Evolutionary conservation across 2,797 vertebrate genomes (phyloP), one percentile per base, ranked within the genome.

Genomic region (Buphagus erythrorhynchus): DNA sequence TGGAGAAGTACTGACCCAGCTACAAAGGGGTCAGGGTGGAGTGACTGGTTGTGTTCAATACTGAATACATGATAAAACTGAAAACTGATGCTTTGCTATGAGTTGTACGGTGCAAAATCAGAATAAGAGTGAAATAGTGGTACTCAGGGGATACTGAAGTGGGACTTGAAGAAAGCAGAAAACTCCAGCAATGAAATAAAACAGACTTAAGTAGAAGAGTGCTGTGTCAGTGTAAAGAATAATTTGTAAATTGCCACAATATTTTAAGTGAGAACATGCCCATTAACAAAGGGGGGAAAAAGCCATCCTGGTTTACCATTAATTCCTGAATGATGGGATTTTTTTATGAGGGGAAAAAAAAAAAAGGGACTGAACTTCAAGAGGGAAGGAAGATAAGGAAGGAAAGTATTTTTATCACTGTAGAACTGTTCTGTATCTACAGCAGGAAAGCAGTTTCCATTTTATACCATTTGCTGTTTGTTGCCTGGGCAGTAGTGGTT

Each of bases 261-360:
- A 95, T 97, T 97, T 97, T 91, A 94, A 91, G 65, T 90, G 80
- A 96, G 74, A 96, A 88, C 28, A 95, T 89, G 43, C n/a, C 63
- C 78, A 65, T 89, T 96, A 91, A 79, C 49, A 92, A 55, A 33
- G 73, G 6, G 29, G 58, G 22, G 29, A 51, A 45, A 40, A 66
- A 65, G 16, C 1, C 12, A 45, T 59, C 28, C 26, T 61, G 36
- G 52, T 96, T 93, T 95, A 63, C 85, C 93, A 95, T 94, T 96
- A 94, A 93, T 95, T 96, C 61, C 29, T 26, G 49, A 96, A 77
- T 51, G 55, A 38, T 63, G 40, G 5, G 13, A 8, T 45, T 33
- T 45, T 31, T 33, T 52, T 12, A 42, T 38, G 17, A 28, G 13
- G 1, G 16, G 42, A 17, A 9, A 8, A 20, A 3, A 31, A 26